phyloP scores from a whole-genome alignment of 2,888 invertebrate species.

The Caenorhabditis sp. region DNA sequence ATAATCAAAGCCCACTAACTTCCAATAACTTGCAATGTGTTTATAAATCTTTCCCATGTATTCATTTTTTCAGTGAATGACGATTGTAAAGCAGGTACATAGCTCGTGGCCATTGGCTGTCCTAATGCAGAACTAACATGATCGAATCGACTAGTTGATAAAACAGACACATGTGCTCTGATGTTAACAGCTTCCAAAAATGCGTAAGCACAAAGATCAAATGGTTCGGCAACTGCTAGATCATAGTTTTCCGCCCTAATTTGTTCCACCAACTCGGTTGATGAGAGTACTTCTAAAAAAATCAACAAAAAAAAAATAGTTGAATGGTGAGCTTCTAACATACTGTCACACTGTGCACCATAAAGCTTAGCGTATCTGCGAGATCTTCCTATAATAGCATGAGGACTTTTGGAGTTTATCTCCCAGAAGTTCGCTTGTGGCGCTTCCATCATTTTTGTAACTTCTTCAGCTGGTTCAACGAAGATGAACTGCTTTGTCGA shows the following conservation, averaged over 20 bases:
- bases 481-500: conserved; percentile 17
- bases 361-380: conserved; percentile 11
- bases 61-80: too few species aligned
- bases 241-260: conserved; percentile 46
- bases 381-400: conserved; percentile 16
- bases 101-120: conserved; percentile 23
- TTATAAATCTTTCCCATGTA: too few species aligned
- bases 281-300: too few species aligned
- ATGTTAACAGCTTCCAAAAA: conserved; percentile 16
- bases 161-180: conserved; percentile 15
- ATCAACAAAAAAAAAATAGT: too few species aligned
- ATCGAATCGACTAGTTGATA: conserved; percentile 17
- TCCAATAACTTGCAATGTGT: conserved; percentile 2
- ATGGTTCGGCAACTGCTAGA: conserved; percentile 42
- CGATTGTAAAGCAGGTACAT: conserved; percentile 10
- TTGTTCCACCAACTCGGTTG: conserved; percentile 15
- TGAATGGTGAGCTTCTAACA: conserved; percentile 22
- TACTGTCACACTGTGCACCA: conserved; percentile 14
- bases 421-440: conserved; percentile 3
- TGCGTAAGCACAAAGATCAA: conserved; percentile 43
- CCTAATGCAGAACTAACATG: conserved; percentile 22
- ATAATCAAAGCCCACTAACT: neutral
- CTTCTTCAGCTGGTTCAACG: neutral
- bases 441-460: too few species aligned
- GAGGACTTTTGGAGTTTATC: neutral